A percentile compares a stretch with the other conserved stretches of the same genome.
Conservation (phyloP, 2,113 vertebrate species). For the Nansenia antarctica region DNA sequence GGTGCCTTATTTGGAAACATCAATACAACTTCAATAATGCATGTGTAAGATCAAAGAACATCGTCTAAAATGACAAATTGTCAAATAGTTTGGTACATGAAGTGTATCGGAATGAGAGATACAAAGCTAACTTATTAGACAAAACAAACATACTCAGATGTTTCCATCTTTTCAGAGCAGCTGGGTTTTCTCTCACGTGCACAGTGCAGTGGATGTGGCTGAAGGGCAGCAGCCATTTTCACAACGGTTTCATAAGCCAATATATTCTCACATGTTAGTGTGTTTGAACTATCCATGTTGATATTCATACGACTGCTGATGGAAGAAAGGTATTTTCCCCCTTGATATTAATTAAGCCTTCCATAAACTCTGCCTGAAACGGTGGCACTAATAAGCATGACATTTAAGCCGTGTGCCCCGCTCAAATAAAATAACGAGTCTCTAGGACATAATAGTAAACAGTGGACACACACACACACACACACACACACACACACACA, state of each 20-base stretch:
- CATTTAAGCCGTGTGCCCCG: conserved; percentile 44
- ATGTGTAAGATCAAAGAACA: neutral
- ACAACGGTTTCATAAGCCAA: neutral
- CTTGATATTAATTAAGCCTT: conserved; percentile 57
- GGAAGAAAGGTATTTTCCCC: conserved; percentile 36
- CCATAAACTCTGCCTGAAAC: conserved; percentile 26
- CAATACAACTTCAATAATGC: neutral
- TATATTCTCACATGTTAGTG: neutral
- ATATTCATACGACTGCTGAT: neutral
- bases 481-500: conserved; percentile 64
- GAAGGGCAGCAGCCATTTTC: neutral
- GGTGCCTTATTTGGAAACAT: conserved; percentile 18
- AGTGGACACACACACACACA: conserved; percentile 67
- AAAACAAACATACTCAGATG: neutral
- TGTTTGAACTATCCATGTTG: neutral
- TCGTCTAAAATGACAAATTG: neutral
- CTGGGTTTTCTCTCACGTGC: neutral
- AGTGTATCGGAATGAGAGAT: neutral
- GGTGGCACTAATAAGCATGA: conserved; percentile 38
- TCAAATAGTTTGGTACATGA: neutral
- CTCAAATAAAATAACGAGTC: conserved; percentile 37
- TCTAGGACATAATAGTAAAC: conserved; percentile 17
- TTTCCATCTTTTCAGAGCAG: neutral
- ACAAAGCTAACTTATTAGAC: neutral
- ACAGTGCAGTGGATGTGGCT: neutral